Percentiles rank a stretch among this genome's conserved stretches.
Evolutionary conservation across 1,140 invertebrate genomes (phyloP).

Genomic region (Battus philenor): DNA sequence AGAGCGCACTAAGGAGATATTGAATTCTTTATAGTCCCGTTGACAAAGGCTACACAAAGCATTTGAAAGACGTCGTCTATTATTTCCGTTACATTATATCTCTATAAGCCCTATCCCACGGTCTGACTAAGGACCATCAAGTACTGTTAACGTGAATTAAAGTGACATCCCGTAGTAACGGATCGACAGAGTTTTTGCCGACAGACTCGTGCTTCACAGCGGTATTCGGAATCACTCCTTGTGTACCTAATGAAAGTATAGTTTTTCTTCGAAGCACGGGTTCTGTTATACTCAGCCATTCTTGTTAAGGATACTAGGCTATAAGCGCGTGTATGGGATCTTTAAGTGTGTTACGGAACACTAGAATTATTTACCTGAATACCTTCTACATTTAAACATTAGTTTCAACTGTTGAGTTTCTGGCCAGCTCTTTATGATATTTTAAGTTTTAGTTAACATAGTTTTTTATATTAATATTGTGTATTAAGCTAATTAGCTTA

Average conservation of each 20-base stretch:
- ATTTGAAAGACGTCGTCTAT: constrained; percentile 5
- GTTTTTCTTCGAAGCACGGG: constrained; percentile 13
- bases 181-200: constrained; percentile 27
- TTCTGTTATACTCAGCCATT: constrained; percentile 11
- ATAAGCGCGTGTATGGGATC: constrained; percentile 11
- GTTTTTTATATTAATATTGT: too few relatives aligned
- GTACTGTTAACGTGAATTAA: constrained; percentile 57
- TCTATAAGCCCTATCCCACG: constrained; percentile 15
- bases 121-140: constrained; percentile 30
- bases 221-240: constrained; percentile 18
- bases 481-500: too few relatives aligned
- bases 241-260: constrained; percentile 15
- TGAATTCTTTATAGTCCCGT: constrained; percentile 6
- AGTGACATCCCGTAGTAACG: constrained; percentile 47
- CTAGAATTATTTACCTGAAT: neutral
- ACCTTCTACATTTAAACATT: too few relatives aligned
- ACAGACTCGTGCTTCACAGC: constrained; percentile 17
- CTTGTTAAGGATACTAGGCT: constrained; percentile 11
- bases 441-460: too few relatives aligned
- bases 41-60: constrained; percentile 11
- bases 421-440: too few relatives aligned
- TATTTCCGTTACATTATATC: constrained; percentile 15
- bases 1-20: constrained; percentile 3
- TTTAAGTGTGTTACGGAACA: constrained; percentile 8
- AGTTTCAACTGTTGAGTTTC: too few relatives aligned